phyloP scores from a whole-genome alignment of 30 jellyfish, hydroid and myxozoan species.

The Cassiopea andromeda region DNA sequence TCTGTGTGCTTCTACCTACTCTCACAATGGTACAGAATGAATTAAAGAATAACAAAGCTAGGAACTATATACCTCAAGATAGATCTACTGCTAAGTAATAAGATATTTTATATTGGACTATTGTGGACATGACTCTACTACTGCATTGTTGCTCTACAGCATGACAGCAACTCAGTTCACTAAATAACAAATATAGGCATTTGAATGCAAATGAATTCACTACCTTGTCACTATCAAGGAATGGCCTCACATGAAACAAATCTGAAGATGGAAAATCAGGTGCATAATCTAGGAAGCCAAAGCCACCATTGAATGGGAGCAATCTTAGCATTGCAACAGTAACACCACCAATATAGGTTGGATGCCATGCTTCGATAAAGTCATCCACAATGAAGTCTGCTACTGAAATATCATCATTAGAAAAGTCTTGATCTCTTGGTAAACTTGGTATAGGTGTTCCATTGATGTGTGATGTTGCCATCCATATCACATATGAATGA shows the following conservation, averaged over 20 bases:
- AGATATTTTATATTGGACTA: no score
- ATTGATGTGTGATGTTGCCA: conserved; percentile 33
- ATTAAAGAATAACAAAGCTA: no score
- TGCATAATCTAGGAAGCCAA: conserved; percentile 80
- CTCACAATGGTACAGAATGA: no score
- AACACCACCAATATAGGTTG: conserved; percentile 86
- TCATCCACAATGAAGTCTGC: conserved; percentile 71
- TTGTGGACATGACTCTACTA: no score
- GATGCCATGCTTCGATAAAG: conserved; percentile 97
- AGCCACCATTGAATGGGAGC: conserved; percentile 97
- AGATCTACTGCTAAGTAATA: no score
- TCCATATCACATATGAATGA: conserved; percentile 89
- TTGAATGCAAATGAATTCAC: no score
- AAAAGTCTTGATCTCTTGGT: conserved; percentile 6
- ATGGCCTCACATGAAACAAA: conserved; percentile 75
- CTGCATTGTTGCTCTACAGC: no score
- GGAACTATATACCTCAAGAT: no score
- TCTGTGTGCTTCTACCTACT: no score
- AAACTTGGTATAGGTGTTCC: conserved; percentile 13
- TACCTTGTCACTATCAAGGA: conserved; percentile 86
- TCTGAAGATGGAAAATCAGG: conserved; percentile 90
- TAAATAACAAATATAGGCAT: no score
- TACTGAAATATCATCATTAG: conserved; percentile 31
- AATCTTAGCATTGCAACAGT: conserved; percentile 80
- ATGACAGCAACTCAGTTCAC: no score